phyloP scores from a whole-genome alignment of 2,113 vertebrate species.

The Clupea harengus region DNA sequence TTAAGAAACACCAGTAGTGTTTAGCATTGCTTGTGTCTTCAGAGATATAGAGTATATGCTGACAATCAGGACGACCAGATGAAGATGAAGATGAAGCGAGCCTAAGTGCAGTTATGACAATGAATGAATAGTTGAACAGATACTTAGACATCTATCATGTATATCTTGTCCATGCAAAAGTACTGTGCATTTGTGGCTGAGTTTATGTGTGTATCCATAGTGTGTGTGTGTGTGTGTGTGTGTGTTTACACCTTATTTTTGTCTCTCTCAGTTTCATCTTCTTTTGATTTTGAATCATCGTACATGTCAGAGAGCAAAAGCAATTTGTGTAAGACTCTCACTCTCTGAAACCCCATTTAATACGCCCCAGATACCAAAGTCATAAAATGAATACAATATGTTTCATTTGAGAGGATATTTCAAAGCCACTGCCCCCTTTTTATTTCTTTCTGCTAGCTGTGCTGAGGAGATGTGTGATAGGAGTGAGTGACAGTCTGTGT shows the following conservation, averaged over 20 bases:
- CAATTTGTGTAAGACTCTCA: background rate
- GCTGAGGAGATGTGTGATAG: constrained; percentile 15
- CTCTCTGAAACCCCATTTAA: background rate
- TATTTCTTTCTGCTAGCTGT: constrained; percentile 30
- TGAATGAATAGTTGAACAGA: background rate
- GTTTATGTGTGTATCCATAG: constrained; percentile 30
- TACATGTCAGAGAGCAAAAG: background rate
- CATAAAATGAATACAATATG: background rate
- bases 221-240: background rate
- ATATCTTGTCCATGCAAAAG: background rate
- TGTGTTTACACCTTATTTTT: background rate
- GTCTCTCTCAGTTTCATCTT: background rate
- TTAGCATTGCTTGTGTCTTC: background rate
- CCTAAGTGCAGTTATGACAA: background rate
- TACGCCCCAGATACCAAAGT: constrained; percentile 3
- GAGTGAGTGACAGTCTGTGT: background rate
- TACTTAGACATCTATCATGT: background rate
- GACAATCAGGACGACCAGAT: background rate
- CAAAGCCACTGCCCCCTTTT: constrained; percentile 32
- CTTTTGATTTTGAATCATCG: background rate
- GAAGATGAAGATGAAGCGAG: background rate
- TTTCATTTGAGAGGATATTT: constrained; percentile 10
- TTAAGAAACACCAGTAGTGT: background rate
- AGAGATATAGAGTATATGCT: background rate
- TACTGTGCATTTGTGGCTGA: background rate